Evolutionary conservation across 1,140 invertebrate species (phyloP), one percentile per base, ranked within the genome.

Genomic region (Hormaphis cornu): DNA sequence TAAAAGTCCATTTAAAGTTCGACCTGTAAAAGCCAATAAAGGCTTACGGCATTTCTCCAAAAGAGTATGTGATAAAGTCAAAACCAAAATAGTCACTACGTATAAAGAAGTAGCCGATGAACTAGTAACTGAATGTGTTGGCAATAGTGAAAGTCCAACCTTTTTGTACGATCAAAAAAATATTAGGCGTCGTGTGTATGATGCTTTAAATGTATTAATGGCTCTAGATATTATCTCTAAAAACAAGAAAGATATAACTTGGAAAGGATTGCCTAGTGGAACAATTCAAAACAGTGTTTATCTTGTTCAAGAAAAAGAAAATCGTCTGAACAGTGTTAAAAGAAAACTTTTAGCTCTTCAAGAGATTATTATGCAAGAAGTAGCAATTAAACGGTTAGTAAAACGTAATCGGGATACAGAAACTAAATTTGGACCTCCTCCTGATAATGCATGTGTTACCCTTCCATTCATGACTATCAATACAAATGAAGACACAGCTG

Each of bases 171-270:
- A 99, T 82, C 95, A 99, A 83, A 99, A 99, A 80, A 99, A 99
- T 81, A 99, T 99, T 74, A 85, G 97, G 73, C 84, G 97, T 76
- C 85, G 97, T 75, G 97, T 99, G 35, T 99, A 99, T 79, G 97
- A 99, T 82, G 97, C 97, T 26, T 80, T 99, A 54, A 99, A 99
- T 81, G 97, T 99, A 44, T 83, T 99, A 69, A 99, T 99, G 97
- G 97, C 97, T 46, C 98, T 99, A 95, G 98, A 98, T 79, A 98
- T 99, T 73, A 99, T 99, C 79, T 95, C 94, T 53, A 99, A 99
- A 82, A 96, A 99, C 77, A 99, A 99, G 78, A 99, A 99, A 79
- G 97, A 99, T 83, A 99, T 99, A 71, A 83, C 89, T 76, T 99
- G 97, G 97, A 86, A 99, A 74, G 97, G 97, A 24, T 81, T 99